These are phyloP conservation scores for Trogon surrucura DNA, from an alignment of 2,113 vertebrate species.

Conservation along the genomic window DNA sequence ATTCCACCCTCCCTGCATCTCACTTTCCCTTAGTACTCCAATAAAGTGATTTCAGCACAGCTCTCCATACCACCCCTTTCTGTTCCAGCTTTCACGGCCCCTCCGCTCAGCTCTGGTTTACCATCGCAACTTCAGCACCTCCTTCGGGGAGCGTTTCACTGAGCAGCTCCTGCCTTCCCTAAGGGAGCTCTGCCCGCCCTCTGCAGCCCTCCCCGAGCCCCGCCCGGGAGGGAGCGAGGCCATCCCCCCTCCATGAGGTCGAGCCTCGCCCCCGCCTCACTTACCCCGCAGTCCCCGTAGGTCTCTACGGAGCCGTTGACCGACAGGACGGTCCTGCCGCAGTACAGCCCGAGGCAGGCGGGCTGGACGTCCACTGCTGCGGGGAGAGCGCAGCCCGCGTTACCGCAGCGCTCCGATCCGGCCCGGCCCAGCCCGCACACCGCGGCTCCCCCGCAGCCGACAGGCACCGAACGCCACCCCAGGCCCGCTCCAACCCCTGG, in stretches of 20 bases:
- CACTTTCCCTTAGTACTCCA: not conserved
- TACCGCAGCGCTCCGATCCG: not conserved
- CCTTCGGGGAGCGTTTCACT: fast-evolving
- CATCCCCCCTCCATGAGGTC: not conserved
- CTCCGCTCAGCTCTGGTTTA: fast-evolving
- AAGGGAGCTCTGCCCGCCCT: too few species aligned
- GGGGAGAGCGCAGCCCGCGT: not conserved
- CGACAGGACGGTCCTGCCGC: not conserved
- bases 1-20: too few species aligned
- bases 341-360: constrained; percentile 51
- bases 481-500: not conserved
- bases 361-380: constrained; percentile 44
- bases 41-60: not conserved
- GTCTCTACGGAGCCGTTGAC: constrained; percentile 65
- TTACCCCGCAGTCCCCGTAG: not conserved
- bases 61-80: fast-evolving
- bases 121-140: not conserved
- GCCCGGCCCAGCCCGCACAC: not conserved
- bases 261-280: not conserved
- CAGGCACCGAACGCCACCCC: not conserved
- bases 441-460: not conserved
- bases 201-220: too few species aligned
- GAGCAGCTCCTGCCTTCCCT: not conserved
- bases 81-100: not conserved
- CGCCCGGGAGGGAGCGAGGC: not conserved